Evolutionary conservation across 2,888 invertebrate species (phyloP), one percentile per base, ranked within the genome.

Genomic region (Rapana venosa): DNA sequence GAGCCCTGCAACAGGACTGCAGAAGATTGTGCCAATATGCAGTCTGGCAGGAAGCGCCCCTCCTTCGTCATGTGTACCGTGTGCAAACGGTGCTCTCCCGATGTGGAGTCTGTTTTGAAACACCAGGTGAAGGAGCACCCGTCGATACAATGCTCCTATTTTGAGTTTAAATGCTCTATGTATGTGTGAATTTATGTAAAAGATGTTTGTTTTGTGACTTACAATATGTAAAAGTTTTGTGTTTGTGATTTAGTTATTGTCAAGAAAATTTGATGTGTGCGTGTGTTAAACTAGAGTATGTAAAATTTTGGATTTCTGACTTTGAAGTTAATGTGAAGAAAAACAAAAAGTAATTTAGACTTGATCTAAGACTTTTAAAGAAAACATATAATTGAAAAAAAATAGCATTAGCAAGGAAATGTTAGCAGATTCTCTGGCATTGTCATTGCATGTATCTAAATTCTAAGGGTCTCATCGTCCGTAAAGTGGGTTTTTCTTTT

Each of bases 1-100:
- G 56, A 70, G n/a, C 89, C 89, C 30, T 83, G 85, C 47, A 89
- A 85, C 61, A 83, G 47, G 47, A 8, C 2, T 47, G 47, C 8
- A 47, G 8, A 47, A 47, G 8, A 47, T 47, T 47, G 8, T 47
- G 47, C 90, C 47, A 90, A 90, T 22, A 91, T 92, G 85, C 88
- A 90, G 87, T 92, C 91, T 90, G 92, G 92, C 11, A 87, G 86
- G 58, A 92, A 91, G 91, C 98, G 98, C 0, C 98, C 98, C 0
- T 97, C 98, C 79, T 97, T 97, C 95, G 98, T 98, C 95, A 97
- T 99, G 13, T 99, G 99, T 96, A 98, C 98, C 90, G 98, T 98
- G 58, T 99, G 99, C 95, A 98, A 98, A 47, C 97, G 97, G 79
- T 97, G 97, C 95, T 97, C 96, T 91, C 92, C 92, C 58, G 96